A percentile compares a stretch with the other conserved stretches of the same genome.
These are phyloP conservation scores for Myxocyprinus asiaticus DNA, from an alignment of 2,113 vertebrate genomes.

Conservation along the genomic window DNA sequence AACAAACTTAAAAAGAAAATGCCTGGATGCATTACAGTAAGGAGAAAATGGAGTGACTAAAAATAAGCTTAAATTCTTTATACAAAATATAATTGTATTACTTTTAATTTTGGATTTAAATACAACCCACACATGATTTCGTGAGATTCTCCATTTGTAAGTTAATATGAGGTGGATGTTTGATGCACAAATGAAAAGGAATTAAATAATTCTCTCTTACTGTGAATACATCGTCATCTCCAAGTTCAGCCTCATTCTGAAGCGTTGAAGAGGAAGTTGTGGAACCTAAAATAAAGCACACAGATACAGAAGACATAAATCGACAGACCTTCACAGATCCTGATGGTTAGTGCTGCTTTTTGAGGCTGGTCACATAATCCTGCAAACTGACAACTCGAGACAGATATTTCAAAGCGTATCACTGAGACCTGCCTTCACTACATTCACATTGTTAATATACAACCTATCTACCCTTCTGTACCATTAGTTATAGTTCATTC, in stretches of 20 bases:
- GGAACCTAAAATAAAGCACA: constrained; percentile 79
- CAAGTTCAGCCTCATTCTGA: constrained; percentile 95
- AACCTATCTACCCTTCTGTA: neutral
- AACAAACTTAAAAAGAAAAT: too few relatives aligned
- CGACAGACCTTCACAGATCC: constrained; percentile 37
- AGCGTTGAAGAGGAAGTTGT: constrained; percentile 97
- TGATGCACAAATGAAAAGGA: neutral
- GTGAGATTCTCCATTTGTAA: too few relatives aligned
- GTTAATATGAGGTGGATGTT: too few relatives aligned
- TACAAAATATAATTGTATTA: too few relatives aligned
- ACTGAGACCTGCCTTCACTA: neutral
- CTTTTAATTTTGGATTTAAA: too few relatives aligned
- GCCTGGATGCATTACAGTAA: too few relatives aligned
- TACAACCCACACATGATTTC: too few relatives aligned
- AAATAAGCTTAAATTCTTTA: too few relatives aligned
- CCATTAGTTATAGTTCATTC: constrained; percentile 9
- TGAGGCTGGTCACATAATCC: constrained; percentile 20
- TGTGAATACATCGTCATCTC: constrained; percentile 97
- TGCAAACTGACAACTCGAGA: constrained; percentile 23
- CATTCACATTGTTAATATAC: too few relatives aligned
- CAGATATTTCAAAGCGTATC: constrained; percentile 35
- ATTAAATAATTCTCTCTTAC: constrained; percentile 69
- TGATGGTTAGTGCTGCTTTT: constrained; percentile 25
- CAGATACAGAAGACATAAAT: constrained; percentile 41
- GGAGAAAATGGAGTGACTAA: too few relatives aligned